These are phyloP conservation scores for Indicator maculatus DNA, from an alignment of 2,113 vertebrate species.

Conservation along the genomic window DNA sequence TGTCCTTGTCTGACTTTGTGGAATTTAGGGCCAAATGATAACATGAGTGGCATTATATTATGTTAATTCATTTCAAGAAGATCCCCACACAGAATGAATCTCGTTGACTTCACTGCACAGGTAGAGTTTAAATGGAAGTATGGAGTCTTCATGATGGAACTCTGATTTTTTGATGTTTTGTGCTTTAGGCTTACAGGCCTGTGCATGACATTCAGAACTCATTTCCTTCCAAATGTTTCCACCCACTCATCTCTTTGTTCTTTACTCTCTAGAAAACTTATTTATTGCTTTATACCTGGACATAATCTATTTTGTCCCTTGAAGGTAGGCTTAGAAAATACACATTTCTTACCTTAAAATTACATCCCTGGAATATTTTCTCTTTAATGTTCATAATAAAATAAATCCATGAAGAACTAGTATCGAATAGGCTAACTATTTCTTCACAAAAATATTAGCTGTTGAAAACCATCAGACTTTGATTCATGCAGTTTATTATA, in stretches of 20 bases:
- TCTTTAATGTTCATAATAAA: not conserved
- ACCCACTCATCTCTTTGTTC: not conserved
- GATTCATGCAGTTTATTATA: constrained; percentile 52
- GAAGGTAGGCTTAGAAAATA: not conserved
- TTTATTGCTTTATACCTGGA: not conserved
- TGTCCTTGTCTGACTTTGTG: not conserved
- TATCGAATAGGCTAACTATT: constrained; percentile 7
- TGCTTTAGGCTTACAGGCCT: not conserved
- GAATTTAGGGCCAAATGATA: not conserved
- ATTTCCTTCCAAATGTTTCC: not conserved
- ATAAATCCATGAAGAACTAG: not conserved
- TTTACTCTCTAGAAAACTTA: not conserved
- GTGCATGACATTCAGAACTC: not conserved
- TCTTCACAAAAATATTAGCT: not conserved
- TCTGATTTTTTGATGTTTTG: not conserved
- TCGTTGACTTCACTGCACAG: not conserved
- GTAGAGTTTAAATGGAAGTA: not conserved
- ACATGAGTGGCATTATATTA: not conserved
- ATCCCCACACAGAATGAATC: not conserved
- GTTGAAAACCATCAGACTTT: constrained; percentile 35
- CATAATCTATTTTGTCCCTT: not conserved
- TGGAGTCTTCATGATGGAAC: not conserved
- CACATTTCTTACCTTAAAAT: not conserved
- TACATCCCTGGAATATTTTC: not conserved
- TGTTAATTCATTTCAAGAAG: not conserved